Evolutionary conservation across 2,797 vertebrate genomes (phyloP).

Genomic region (Manis pentadactyla): DNA sequence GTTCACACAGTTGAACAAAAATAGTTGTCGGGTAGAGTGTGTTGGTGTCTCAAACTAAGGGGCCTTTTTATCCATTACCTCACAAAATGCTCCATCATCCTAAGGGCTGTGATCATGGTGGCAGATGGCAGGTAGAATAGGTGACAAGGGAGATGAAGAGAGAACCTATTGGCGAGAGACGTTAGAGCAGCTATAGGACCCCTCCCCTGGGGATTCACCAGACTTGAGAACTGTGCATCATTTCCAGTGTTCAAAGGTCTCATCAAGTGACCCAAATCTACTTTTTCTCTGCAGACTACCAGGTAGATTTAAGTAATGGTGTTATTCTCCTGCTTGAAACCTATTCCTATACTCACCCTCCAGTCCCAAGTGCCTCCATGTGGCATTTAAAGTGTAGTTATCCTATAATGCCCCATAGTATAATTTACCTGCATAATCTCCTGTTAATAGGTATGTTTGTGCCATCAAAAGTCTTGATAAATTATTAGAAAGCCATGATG

Average conservation of each 20-base stretch:
- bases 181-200: fast-evolving
- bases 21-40: fast-evolving
- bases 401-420: not conserved
- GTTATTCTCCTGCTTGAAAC: not conserved
- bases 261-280: no score
- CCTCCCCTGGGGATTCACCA: fast-evolving
- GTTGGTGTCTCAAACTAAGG: not conserved
- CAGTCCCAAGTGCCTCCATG: fast-evolving
- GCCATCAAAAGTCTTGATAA: not conserved
- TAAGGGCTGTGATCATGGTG: fast-evolving
- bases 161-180: fast-evolving
- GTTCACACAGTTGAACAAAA: not conserved
- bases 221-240: not conserved
- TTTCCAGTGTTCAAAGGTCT: not conserved
- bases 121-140: fast-evolving
- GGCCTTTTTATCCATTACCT: not conserved
- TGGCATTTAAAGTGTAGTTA: not conserved
- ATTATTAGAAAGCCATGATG: not conserved
- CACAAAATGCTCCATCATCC: no score
- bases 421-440: not conserved
- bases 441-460: not conserved
- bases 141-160: not conserved
- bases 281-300: not conserved
- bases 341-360: fast-evolving
- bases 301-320: not conserved